phyloP scores from a whole-genome alignment of 2,888 invertebrate genomes.

The Caradrina kadenii region DNA sequence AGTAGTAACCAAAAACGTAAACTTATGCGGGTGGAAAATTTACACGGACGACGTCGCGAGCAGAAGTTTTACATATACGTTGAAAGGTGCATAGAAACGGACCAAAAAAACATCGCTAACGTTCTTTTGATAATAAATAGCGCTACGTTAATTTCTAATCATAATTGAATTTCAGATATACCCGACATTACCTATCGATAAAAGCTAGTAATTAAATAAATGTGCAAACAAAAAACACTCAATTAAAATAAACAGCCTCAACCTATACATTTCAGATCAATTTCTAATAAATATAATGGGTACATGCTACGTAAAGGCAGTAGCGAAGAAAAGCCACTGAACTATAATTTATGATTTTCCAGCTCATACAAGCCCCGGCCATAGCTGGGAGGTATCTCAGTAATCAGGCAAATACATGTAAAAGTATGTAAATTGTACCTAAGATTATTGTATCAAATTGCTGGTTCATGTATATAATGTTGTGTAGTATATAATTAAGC shows the following conservation, averaged over 20 bases:
- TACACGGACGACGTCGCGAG: too few species aligned
- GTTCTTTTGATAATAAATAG: too few species aligned
- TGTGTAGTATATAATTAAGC: slow-evolving; percentile 77
- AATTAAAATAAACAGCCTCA: slow-evolving; percentile 1
- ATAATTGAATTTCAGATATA: too few species aligned
- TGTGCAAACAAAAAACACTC: slow-evolving; percentile 2
- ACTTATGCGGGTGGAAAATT: too few species aligned
- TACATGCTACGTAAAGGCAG: slow-evolving; percentile 37
- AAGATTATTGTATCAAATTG: slow-evolving; percentile 76
- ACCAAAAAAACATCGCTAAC: too few species aligned
- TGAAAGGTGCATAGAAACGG: too few species aligned
- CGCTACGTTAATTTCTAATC: too few species aligned
- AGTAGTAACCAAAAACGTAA: too few species aligned
- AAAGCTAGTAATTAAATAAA: too few species aligned
- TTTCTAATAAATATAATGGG: slow-evolving; percentile 38
- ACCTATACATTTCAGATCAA: slow-evolving; percentile 24
- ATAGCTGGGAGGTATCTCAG: slow-evolving; percentile 33
- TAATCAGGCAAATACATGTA: slow-evolving; percentile 60
- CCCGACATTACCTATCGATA: too few species aligned
- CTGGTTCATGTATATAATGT: slow-evolving; percentile 65
- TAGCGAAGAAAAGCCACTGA: slow-evolving; percentile 49
- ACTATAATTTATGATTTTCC: slow-evolving; percentile 59
- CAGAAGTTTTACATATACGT: too few species aligned
- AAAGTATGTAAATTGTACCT: slow-evolving; percentile 57
- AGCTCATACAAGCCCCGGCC: slow-evolving; percentile 29